These are phyloP conservation scores for Heteractis magnifica DNA, from an alignment of 92 coral and sea anemone genomes.

Conservation along the genomic window DNA sequence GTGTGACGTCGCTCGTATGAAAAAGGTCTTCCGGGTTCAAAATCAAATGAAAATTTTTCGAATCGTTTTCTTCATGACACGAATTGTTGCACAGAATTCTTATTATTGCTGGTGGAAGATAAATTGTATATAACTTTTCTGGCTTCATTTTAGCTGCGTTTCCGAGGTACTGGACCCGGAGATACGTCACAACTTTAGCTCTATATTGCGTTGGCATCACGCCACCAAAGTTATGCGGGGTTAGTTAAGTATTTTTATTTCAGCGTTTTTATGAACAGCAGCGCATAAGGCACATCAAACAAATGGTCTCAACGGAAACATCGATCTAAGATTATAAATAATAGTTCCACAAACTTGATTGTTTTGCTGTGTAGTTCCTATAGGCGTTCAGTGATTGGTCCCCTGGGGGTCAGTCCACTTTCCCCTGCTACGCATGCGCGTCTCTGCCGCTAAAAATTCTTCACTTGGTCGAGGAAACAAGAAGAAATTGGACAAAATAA, in stretches of 20 bases:
- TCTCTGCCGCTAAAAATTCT: conserved; percentile 20
- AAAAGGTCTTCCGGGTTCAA: too few species aligned
- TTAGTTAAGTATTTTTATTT: too few species aligned
- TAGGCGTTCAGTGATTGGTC: conserved; percentile 59
- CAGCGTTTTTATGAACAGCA: background rate
- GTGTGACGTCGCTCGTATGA: too few species aligned
- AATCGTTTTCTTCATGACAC: too few species aligned
- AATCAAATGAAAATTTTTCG: too few species aligned
- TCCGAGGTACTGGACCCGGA: too few species aligned
- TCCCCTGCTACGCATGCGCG: conserved; percentile 77
- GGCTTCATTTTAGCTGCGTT: background rate
- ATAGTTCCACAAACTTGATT: background rate
- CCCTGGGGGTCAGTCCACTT: conserved; percentile 80
- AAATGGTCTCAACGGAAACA: background rate
- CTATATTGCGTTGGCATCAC: background rate
- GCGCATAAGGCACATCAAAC: background rate
- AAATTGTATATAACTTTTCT: background rate
- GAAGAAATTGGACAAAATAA: background rate
- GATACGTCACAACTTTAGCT: too few species aligned
- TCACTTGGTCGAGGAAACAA: conserved; percentile 12
- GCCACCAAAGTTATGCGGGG: background rate
- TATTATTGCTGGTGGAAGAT: too few species aligned
- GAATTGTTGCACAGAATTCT: background rate
- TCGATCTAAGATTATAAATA: background rate
- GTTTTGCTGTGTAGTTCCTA: background rate